Conservation (phyloP, 2,888 invertebrate genomes). For the Trachelus troglodyta region DNA sequence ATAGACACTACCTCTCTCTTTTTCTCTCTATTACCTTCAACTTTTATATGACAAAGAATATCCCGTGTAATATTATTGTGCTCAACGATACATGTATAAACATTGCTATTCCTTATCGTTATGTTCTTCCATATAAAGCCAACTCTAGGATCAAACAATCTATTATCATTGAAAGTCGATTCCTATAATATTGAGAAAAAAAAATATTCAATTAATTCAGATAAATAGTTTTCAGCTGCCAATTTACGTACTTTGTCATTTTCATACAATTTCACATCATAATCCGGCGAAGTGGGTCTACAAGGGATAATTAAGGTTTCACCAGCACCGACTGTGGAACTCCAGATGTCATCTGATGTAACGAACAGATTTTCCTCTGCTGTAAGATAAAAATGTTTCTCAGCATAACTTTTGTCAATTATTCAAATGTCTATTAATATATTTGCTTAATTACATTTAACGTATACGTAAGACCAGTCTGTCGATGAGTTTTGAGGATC, state of each 20-base stretch:
- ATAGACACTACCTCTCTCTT: not conserved
- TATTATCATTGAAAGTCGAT: conserved; percentile 49
- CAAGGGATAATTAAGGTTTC: conserved; percentile 71
- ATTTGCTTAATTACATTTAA: conserved; percentile 48
- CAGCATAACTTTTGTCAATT: conserved; percentile 60
- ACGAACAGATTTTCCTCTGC: not conserved
- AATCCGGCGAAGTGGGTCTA: conserved; percentile 72
- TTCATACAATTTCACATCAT: conserved; percentile 61
- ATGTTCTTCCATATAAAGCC: conserved; percentile 64
- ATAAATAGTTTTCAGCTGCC: not conserved
- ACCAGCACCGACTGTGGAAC: conserved; percentile 40
- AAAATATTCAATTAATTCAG: not conserved
- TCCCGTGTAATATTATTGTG: conserved; percentile 5
- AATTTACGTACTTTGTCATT: not conserved
- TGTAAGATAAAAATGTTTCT: conserved; percentile 25
- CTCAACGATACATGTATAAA: conserved; percentile 32
- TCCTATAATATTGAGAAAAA: conserved; percentile 20
- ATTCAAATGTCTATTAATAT: conserved; percentile 21
- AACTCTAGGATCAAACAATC: conserved; percentile 65
- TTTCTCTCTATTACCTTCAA: conserved; percentile 25
- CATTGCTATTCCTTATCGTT: conserved; percentile 48
- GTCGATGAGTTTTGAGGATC: conserved; percentile 30
- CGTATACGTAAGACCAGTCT: conserved; percentile 56
- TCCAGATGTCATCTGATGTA: not conserved
- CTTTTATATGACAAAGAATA: conserved; percentile 22